Base-by-base conservation (phyloP, 2,113 vertebrate species). In the Seriola quinqueradiata region DNA sequence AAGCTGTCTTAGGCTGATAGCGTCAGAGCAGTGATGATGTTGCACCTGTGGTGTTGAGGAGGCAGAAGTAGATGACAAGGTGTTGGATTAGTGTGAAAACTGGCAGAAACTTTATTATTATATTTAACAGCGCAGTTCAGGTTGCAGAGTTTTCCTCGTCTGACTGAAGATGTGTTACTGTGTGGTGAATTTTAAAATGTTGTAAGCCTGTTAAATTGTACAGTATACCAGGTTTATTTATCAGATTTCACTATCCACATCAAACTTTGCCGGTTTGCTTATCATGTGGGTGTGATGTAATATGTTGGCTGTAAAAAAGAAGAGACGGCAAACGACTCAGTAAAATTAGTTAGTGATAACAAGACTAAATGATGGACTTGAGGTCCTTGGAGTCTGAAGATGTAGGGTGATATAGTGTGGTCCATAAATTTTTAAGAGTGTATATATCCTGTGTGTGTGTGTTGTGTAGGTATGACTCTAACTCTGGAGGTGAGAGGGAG, bases 401-500 rank as follows among this genome's bases (percentile, higher is more conserved):
- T 36, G 3, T 11, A 17, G 3, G 11, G 1, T 6, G 0, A 19
- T 48, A 16, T 5, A 4, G 38, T 63, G 23, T 48, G 58, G 50
- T 14, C 2, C 14, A 21, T 65, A 17, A 3, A 25, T 66, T n/a
- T 19, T 57, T 38, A 11, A 19, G 6, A 44, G 28, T 40, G 32
- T 42, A 0, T 32, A 3, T 44, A 21, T 79, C 23, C 48, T 64
- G 36, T 66, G 44, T 66, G 57, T 66, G 57, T 25, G 52, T 32
- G 44, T 46, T 38, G 4, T 19, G 14, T 78, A 99, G 98, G 92
- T 99, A 99, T 0, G 98, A 99, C 90, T 99, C 98, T 0, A 99
- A 99, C 87, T 99, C 98, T 0, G 98, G 98, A 0, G 98, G 98
- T 0, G 98, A 99, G 89, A 92, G 98, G 64, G 98, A 99, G 90